A percentile compares a stretch with the other conserved stretches of the same genome.
Conservation (phyloP, 2,888 invertebrate species). For the Xestia c-nigrum region DNA sequence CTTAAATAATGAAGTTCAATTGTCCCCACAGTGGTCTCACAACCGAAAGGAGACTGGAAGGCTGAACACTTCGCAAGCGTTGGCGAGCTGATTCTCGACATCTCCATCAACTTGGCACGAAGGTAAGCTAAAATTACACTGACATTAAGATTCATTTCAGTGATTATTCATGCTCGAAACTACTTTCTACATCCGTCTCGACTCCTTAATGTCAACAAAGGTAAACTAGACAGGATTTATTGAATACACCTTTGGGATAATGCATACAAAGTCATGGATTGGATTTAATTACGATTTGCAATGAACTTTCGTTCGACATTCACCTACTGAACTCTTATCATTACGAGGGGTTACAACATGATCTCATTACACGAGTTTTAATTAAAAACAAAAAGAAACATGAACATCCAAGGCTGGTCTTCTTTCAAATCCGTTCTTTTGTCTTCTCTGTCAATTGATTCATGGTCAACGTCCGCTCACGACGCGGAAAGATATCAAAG, state of each 20-base stretch:
- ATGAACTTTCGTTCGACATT: slow-evolving; percentile 70
- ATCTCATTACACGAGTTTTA: slow-evolving; percentile 55
- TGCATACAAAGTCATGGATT: slow-evolving; percentile 25
- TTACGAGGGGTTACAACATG: slow-evolving; percentile 40
- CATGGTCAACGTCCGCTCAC: slow-evolving; percentile 70
- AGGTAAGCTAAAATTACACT: slow-evolving; percentile 91
- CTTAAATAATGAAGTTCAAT: slow-evolving; percentile 12
- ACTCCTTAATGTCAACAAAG: slow-evolving; percentile 52
- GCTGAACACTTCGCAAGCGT: slow-evolving; percentile 96
- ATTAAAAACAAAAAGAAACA: slow-evolving; percentile 57
- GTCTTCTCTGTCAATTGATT: slow-evolving; percentile 71
- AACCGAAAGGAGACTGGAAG: slow-evolving; percentile 95
- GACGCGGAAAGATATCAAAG: slow-evolving; percentile 68
- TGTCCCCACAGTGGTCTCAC: slow-evolving; percentile 92
- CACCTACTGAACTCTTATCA: slow-evolving; percentile 67
- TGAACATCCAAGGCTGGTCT: slow-evolving; percentile 63
- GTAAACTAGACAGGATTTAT: slow-evolving; percentile 50
- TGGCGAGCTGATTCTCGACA: slow-evolving; percentile 96
- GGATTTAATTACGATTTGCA: slow-evolving; percentile 38
- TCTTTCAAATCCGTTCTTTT: slow-evolving; percentile 62
- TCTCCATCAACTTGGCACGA: slow-evolving; percentile 95
- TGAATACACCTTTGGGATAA: slow-evolving; percentile 35
- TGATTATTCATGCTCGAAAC: slow-evolving; percentile 41
- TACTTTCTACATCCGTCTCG: slow-evolving; percentile 60
- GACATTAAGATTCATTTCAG: slow-evolving; percentile 35